phyloP scores from a whole-genome alignment of 1,140 invertebrate genomes.

The Drosophila teissieri region DNA sequence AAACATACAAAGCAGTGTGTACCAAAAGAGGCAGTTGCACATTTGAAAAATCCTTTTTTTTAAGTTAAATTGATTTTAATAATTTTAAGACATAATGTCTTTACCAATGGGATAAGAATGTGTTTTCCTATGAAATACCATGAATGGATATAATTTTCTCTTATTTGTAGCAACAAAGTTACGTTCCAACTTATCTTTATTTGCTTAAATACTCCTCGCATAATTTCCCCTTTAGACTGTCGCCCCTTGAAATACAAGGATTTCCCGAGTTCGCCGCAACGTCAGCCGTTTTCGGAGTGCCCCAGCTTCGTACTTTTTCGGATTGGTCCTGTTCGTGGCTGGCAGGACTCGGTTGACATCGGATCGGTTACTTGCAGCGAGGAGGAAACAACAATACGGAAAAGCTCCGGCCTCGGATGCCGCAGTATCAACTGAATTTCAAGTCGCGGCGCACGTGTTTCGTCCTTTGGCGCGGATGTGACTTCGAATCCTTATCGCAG shows the following conservation, averaged over 20 bases:
- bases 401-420: slow-evolving; percentile 35
- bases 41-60: no score
- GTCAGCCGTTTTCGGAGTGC: slow-evolving; percentile 4
- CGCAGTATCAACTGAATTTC: slow-evolving; percentile 69
- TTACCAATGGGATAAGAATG: no score
- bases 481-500: slow-evolving; percentile 30
- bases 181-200: no score
- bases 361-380: slow-evolving; percentile 15
- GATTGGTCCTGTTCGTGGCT: neutral
- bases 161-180: no score
- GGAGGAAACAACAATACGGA: slow-evolving; percentile 21
- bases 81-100: no score
- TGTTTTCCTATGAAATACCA: no score
- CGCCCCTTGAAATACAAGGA: slow-evolving; percentile 10
- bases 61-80: no score
- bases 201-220: no score
- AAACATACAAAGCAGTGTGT: neutral
- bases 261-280: slow-evolving; percentile 15
- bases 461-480: slow-evolving; percentile 28
- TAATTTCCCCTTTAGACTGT: neutral
- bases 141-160: no score
- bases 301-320: neutral
- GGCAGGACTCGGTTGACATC: slow-evolving; percentile 11
- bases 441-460: slow-evolving; percentile 68
- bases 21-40: no score